phyloP scores from a whole-genome alignment of 2,888 invertebrate species.

The Himalopsyche japonica region DNA sequence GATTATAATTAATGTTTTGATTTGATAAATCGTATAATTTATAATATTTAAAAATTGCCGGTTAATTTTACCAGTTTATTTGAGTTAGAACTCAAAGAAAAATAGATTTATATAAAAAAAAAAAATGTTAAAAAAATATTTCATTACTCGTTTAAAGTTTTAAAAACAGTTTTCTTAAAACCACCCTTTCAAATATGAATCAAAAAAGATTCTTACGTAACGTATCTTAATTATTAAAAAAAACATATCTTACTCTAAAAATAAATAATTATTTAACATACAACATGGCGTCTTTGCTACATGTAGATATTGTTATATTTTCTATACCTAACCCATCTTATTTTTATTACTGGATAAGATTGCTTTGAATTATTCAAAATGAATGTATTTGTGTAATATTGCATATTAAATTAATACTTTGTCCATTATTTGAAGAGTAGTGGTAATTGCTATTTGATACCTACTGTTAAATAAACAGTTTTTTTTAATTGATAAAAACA shows the following conservation, averaged over 20 bases:
- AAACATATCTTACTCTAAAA: neutral
- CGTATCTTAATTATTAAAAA: neutral
- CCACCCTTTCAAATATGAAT: neutral
- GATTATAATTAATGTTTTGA: no score
- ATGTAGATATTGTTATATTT: slow-evolving; percentile 10
- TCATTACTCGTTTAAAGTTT: neutral
- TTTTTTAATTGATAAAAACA: no score
- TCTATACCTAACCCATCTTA: neutral
- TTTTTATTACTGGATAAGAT: neutral
- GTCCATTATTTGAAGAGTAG: neutral
- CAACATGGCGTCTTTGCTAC: slow-evolving; percentile 25
- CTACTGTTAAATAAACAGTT: no score
- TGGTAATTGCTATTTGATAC: no score
- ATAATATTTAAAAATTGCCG: no score
- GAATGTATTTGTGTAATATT: neutral
- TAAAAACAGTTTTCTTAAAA: neutral
- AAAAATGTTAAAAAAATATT: neutral
- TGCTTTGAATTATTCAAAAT: neutral
- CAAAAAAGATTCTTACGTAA: neutral
- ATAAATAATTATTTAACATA: neutral
- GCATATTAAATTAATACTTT: neutral
- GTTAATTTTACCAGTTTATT: neutral
- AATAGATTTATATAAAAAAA: neutral
- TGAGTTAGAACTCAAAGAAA: neutral
- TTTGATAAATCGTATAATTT: no score